A percentile compares a stretch with the other conserved stretches of the same genome.
phyloP scores from a whole-genome alignment of 2,113 vertebrate genomes.

The Poeciliopsis turrubarensis region DNA sequence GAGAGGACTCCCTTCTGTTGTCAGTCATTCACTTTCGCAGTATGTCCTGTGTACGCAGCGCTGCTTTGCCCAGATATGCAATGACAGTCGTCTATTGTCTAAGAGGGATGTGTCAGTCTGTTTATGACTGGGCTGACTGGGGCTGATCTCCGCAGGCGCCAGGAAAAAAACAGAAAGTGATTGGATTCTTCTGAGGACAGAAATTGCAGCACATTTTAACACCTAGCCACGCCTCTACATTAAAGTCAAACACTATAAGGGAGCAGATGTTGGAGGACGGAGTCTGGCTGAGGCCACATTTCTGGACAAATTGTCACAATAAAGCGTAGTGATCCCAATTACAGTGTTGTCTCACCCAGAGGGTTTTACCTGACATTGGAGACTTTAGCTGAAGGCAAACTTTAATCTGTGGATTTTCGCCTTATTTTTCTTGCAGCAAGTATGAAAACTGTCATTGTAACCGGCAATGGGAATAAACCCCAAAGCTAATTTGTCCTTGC shows the following conservation, averaged over 20 bases:
- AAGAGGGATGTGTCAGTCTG: constrained; percentile 32
- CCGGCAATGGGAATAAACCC: constrained; percentile 1
- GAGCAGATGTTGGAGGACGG: constrained; percentile 24
- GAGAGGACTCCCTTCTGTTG: constrained; percentile 14
- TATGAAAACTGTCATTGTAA: not conserved
- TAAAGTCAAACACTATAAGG: constrained; percentile 30
- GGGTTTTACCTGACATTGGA: constrained; percentile 1
- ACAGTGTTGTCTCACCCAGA: not conserved
- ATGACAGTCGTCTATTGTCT: constrained; percentile 48
- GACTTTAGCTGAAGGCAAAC: constrained; percentile 8
- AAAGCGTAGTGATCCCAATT: constrained; percentile 6
- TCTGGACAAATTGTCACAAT: not conserved
- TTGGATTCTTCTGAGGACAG: constrained; percentile 40
- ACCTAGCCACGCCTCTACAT: constrained; percentile 32
- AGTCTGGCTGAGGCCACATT: constrained; percentile 1
- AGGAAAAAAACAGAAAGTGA: constrained; percentile 26
- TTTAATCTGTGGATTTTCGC: not conserved
- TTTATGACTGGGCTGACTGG: constrained; percentile 28
- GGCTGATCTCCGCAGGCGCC: constrained; percentile 45
- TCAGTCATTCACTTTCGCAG: constrained; percentile 11
- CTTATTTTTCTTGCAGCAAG: not conserved
- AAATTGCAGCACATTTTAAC: constrained; percentile 36
- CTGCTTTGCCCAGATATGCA: constrained; percentile 9
- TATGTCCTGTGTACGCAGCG: constrained; percentile 1
- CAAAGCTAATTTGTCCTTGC: not conserved